phyloP scores from a whole-genome alignment of 2,888 invertebrate genomes.

The Blastobasis lacticolella region DNA sequence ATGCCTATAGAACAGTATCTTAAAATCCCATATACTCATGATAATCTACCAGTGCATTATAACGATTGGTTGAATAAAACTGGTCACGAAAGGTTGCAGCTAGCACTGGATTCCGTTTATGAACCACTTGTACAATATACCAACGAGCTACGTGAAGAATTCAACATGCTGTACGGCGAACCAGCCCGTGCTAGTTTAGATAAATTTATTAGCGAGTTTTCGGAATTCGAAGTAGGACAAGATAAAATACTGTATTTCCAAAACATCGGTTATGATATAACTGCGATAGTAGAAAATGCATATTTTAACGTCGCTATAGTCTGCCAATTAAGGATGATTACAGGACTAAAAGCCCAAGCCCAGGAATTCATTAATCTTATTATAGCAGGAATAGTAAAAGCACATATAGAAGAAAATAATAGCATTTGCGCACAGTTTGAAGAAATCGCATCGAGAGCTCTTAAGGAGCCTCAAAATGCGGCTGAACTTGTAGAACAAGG shows the following conservation, averaged over 20 bases:
- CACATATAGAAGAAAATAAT: constrained; percentile 78
- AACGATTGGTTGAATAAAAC: constrained; percentile 73
- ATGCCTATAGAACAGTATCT: constrained; percentile 73
- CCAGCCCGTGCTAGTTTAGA: constrained; percentile 59
- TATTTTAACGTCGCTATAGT: constrained; percentile 79
- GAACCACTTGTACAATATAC: constrained; percentile 73
- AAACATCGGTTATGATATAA: constrained; percentile 74
- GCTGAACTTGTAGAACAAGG: constrained; percentile 88
- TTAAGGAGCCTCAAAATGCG: constrained; percentile 83
- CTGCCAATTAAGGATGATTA: constrained; percentile 76
- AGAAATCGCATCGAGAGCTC: constrained; percentile 78
- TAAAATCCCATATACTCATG: constrained; percentile 48
- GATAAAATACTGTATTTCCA: constrained; percentile 77
- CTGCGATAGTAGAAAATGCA: constrained; percentile 77
- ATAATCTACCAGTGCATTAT: constrained; percentile 72
- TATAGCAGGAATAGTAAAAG: constrained; percentile 75
- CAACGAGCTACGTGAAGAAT: constrained; percentile 65
- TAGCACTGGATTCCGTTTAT: constrained; percentile 70
- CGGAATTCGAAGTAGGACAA: constrained; percentile 75
- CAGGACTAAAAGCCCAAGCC: constrained; percentile 74
- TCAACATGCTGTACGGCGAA: constrained; percentile 70
- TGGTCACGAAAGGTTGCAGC: constrained; percentile 65
- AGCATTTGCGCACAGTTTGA: constrained; percentile 83
- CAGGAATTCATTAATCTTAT: constrained; percentile 75
- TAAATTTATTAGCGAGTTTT: constrained; percentile 61